Percentiles rank a stretch among this genome's conserved stretches.
These are phyloP conservation scores for Apocheima hispidaria DNA, from an alignment of 2,888 invertebrate species.

Conservation along the genomic window DNA sequence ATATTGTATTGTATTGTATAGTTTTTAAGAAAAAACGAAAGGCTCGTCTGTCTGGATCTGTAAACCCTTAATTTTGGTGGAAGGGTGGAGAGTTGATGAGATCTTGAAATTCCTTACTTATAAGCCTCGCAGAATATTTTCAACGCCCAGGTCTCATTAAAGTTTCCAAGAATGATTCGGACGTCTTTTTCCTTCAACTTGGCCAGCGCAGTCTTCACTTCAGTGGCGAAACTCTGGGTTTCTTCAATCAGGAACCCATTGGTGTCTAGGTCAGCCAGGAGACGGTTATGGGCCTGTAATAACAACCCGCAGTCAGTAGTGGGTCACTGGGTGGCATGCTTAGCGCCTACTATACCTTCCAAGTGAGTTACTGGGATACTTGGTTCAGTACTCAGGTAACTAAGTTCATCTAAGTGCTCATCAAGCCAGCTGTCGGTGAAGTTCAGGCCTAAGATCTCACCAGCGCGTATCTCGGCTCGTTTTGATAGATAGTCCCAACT, in stretches of 20 bases:
- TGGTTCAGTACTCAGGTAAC: too few relatives aligned
- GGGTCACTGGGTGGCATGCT: too few relatives aligned
- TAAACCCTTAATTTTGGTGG: too few relatives aligned
- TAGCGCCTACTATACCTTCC: too few relatives aligned
- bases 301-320: not conserved
- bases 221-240: constrained; percentile 96
- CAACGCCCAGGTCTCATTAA: constrained; percentile 97
- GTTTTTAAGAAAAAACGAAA: too few relatives aligned
- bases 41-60: too few relatives aligned
- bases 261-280: constrained; percentile 94
- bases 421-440: too few relatives aligned
- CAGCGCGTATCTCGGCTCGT: constrained; percentile 96
- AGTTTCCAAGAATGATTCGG: constrained; percentile 97
- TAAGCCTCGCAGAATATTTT: constrained; percentile 95
- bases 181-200: constrained; percentile 96
- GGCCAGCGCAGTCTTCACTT: constrained; percentile 92
- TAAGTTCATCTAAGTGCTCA: too few relatives aligned
- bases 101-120: constrained; percentile 75
- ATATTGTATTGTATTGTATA: too few relatives aligned
- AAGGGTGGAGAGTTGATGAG: too few relatives aligned
- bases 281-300: constrained; percentile 92
- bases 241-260: constrained; percentile 93
- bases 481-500: constrained; percentile 98
- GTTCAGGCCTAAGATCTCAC: constrained; percentile 86
- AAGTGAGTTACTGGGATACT: too few relatives aligned